Evolutionary conservation across 2,113 vertebrate genomes (phyloP).

Genomic region (Myrmecobius fasciatus): DNA sequence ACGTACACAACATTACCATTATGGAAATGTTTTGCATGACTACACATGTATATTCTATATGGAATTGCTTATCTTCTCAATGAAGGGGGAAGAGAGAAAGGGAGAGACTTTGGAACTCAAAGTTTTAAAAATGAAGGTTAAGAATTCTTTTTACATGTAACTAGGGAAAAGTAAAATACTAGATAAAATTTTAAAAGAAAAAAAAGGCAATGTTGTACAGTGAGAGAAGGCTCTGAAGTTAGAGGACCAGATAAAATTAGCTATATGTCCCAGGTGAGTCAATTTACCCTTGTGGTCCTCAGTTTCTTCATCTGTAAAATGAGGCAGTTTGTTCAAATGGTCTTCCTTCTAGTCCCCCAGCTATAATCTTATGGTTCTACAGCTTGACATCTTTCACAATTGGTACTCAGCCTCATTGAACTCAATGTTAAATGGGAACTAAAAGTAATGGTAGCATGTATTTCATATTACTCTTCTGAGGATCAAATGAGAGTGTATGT

Average conservation of each 20-base stretch:
- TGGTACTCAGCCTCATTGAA: neutral
- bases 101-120: too few relatives aligned
- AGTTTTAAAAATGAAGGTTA: too few relatives aligned
- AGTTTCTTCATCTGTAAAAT: neutral
- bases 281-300: neutral
- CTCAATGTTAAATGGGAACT: neutral
- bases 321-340: neutral
- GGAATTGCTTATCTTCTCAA: too few relatives aligned
- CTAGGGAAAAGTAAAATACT: too few relatives aligned
- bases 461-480: neutral
- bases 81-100: too few relatives aligned
- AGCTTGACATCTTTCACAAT: neutral
- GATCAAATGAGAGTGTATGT: neutral
- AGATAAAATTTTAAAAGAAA: too few relatives aligned
- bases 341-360: neutral
- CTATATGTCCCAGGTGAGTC: neutral
- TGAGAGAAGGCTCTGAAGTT: neutral
- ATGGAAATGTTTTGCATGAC: too few relatives aligned
- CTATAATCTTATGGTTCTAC: neutral
- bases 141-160: too few relatives aligned
- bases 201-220: neutral
- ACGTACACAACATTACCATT: neutral
- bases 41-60: too few relatives aligned
- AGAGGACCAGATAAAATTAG: neutral
- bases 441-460: neutral